A percentile compares a stretch with the other conserved stretches of the same genome.
Evolutionary conservation across 2,797 vertebrate genomes (phyloP).

Genomic region (Gallirallus australis): DNA sequence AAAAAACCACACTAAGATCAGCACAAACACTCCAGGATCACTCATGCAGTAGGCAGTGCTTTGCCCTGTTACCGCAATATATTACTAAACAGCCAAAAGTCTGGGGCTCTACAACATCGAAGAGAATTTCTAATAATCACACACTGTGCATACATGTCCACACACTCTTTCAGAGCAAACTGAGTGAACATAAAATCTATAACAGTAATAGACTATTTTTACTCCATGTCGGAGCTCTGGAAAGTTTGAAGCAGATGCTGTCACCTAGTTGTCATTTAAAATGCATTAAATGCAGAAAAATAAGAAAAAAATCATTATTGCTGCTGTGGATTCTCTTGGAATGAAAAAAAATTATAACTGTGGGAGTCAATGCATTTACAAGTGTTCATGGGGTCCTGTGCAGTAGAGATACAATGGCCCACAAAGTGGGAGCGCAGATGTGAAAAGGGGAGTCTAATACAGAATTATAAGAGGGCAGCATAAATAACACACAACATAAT

Average conservation of each 20-base stretch:
- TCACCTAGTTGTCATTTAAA: slow-evolving; percentile 16
- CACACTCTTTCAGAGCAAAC: slow-evolving; percentile 1
- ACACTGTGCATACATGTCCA: background rate
- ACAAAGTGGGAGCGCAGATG: slow-evolving; percentile 2
- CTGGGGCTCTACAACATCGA: background rate
- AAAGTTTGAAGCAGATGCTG: slow-evolving; percentile 36
- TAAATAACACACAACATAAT: slow-evolving; percentile 42
- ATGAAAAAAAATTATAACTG: background rate
- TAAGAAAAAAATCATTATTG: slow-evolving; percentile 9
- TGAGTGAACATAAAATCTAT: slow-evolving; percentile 23
- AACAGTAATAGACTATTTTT: background rate
- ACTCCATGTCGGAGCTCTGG: background rate
- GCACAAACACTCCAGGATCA: slow-evolving; percentile 28
- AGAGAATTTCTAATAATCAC: slow-evolving; percentile 34
- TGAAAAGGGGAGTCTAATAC: background rate
- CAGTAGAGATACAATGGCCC: background rate
- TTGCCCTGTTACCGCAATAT: background rate
- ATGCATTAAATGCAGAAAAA: background rate
- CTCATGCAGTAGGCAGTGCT: background rate
- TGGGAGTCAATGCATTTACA: slow-evolving; percentile 27
- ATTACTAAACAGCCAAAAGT: slow-evolving; percentile 19
- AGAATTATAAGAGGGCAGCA: background rate
- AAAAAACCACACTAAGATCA: background rate
- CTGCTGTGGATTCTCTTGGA: background rate
- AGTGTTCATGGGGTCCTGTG: background rate